Base-by-base conservation (phyloP, 2,113 vertebrate genomes). In the Rutilus rutilus region DNA sequence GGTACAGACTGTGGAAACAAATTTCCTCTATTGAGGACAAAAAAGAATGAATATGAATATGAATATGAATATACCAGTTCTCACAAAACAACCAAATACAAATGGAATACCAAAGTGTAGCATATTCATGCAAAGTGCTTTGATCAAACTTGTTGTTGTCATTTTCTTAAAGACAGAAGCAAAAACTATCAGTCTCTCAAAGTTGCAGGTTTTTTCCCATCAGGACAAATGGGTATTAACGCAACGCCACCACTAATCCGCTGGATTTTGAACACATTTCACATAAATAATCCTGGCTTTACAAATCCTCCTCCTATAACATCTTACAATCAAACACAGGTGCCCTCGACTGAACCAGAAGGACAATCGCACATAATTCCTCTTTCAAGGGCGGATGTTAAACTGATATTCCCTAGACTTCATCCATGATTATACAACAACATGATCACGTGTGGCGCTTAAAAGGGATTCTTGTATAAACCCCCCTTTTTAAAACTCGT, bases 221-320 rank as follows among this genome's bases (percentile, higher is more conserved):
- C 33, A 12, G 76, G 33, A 39, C 33, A n/a, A 21, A 30, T 57
- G 10, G 57, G 57, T 60, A 79, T 79, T 79, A 79, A 79, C 5
- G 23, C 42, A 60, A 79, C 7, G 45, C 36, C 54, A 60, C 23
- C 36, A 79, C 54, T 79, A 62, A 79, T 79, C 78, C 36, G 0
- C 33, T 17, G 23, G 78, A 79, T 62, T 79, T 54, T 42, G 12
- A 79, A 79, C 33, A 79, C 78, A 62, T 79, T 79, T 79, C 36
- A 62, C 57, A 62, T 21, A 45, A 79, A 79, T 79, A 62, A 79
- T 79, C 57, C 78, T 60, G 8, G 33, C 33, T 79, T 79, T 57
- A 79, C 33, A 79, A 79, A 79, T 62, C 78, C 57, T 79, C 33
- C 78, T 42, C 1, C 0, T 79, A 42, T n/a, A 42, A 79, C 77